Conservation (phyloP, 2,113 vertebrate genomes). For the Xiphias gladius region DNA sequence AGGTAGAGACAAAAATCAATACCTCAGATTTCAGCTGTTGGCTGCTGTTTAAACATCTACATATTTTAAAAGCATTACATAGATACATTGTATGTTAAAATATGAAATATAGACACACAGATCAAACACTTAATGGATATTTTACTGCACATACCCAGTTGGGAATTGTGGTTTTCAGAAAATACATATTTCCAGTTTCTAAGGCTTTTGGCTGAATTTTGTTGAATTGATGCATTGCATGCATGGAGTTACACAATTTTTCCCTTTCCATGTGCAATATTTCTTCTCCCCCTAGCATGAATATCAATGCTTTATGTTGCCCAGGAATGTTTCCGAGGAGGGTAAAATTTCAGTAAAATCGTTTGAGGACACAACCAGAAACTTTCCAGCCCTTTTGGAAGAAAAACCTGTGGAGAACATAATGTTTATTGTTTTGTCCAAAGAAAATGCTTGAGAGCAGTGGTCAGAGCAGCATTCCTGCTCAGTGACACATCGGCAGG, state of each 20-base stretch:
- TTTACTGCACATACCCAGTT: neutral
- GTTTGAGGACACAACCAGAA: conserved; percentile 18
- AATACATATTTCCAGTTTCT: conserved; percentile 7
- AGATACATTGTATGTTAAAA: neutral
- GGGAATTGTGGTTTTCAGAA: conserved; percentile 8
- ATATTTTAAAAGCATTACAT: neutral
- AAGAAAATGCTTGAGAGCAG: neutral
- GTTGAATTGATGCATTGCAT: neutral
- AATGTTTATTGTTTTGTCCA: neutral
- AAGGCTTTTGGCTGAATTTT: conserved; percentile 3
- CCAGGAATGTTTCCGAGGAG: neutral
- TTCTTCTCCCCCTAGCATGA: conserved; percentile 43
- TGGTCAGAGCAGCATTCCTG: neutral
- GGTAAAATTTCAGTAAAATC: neutral
- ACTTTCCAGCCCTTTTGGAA: neutral
- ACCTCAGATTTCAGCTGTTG: neutral
- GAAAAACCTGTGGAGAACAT: neutral
- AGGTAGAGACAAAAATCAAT: neutral
- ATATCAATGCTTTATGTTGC: conserved; percentile 8
- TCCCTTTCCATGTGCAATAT: conserved; percentile 5
- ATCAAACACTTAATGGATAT: neutral
- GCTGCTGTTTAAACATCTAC: neutral
- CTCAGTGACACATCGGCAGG: too few species aligned
- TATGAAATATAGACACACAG: neutral
- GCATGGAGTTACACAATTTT: conserved; percentile 15